phyloP scores from a whole-genome alignment of 2,888 invertebrate species.

The Phyllotreta cruciferae region DNA sequence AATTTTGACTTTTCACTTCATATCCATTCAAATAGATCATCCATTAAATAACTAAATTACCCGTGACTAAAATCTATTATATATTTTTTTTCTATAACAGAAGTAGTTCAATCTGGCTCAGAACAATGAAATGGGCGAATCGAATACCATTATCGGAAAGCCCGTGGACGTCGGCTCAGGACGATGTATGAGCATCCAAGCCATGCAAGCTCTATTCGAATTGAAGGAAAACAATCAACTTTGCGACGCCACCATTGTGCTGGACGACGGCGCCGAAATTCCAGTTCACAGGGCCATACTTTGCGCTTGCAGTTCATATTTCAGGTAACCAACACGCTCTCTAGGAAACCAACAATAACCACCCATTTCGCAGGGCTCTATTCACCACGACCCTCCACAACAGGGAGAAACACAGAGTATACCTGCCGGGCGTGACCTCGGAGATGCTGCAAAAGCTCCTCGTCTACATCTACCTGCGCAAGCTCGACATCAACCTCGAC shows the following conservation, averaged over 20 bases:
- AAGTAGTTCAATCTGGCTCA: constrained; percentile 46
- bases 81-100: constrained; percentile 32
- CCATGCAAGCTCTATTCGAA: constrained; percentile 85
- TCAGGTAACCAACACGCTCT: constrained; percentile 66
- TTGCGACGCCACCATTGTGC: constrained; percentile 84
- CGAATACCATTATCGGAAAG: constrained; percentile 47
- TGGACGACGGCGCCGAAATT: constrained; percentile 82
- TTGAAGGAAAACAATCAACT: constrained; percentile 82
- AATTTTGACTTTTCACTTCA: constrained; percentile 48
- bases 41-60: constrained; percentile 46
- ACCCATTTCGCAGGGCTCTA: constrained; percentile 67
- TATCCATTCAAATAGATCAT: constrained; percentile 43
- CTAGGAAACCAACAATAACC: background rate
- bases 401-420: constrained; percentile 71
- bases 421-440: constrained; percentile 78
- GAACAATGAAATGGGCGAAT: constrained; percentile 54
- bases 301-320: constrained; percentile 89
- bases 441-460: constrained; percentile 80
- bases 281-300: constrained; percentile 87
- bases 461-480: constrained; percentile 85
- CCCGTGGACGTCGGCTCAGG: constrained; percentile 59
- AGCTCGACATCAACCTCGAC: constrained; percentile 74
- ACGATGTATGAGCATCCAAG: constrained; percentile 81
- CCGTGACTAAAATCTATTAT: constrained; percentile 43
- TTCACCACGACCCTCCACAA: constrained; percentile 82